These are phyloP conservation scores for Eupsilia transversa DNA, from an alignment of 2,888 invertebrate genomes.

Conservation along the genomic window DNA sequence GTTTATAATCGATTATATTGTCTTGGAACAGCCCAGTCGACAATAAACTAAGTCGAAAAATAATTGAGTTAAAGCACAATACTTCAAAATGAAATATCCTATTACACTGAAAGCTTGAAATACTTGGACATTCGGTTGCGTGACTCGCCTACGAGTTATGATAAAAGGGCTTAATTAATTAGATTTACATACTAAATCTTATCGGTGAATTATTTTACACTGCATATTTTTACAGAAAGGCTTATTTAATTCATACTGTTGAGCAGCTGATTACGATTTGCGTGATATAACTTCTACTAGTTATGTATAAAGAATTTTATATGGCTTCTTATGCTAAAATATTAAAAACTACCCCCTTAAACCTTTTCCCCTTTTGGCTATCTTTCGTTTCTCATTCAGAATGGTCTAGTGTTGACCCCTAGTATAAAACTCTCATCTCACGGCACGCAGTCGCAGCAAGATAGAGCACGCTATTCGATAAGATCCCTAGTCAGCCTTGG, in stretches of 20 bases:
- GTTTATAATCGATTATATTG: neutral
- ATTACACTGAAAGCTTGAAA: constrained; percentile 25
- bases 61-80: neutral
- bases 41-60: neutral
- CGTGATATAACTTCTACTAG: constrained; percentile 3
- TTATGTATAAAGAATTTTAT: neutral
- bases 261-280: constrained; percentile 34
- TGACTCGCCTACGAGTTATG: constrained; percentile 32
- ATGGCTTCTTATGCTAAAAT: neutral
- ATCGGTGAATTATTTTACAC: constrained; percentile 52
- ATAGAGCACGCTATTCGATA: constrained; percentile 46
- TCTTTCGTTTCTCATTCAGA: neutral
- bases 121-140: constrained; percentile 41
- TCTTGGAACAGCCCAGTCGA: neutral
- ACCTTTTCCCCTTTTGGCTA: neutral
- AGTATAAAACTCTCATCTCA: constrained; percentile 22
- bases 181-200: constrained; percentile 55
- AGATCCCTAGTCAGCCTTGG: constrained; percentile 22
- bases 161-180: constrained; percentile 61
- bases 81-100: constrained; percentile 29
- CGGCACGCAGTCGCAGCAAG: constrained; percentile 1
- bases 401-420: constrained; percentile 9
- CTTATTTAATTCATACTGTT: constrained; percentile 19
- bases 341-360: neutral
- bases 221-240: constrained; percentile 23